Evolutionary conservation across 2,888 invertebrate genomes (phyloP).

Genomic region (Philonicus albiceps): DNA sequence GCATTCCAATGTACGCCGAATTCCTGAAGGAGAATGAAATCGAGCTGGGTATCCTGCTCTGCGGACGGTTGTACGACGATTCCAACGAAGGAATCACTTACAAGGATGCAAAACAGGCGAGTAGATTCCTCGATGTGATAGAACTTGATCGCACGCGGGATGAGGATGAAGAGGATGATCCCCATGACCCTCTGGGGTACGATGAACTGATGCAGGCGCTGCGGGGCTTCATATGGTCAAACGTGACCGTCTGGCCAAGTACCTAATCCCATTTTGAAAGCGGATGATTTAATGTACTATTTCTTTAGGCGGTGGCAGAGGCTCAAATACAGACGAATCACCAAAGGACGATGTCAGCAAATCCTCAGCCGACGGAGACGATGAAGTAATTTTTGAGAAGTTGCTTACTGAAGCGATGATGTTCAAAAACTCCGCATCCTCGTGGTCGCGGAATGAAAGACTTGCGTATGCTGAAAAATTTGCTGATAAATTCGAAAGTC

Average conservation of each 20-base stretch:
- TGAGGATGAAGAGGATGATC: slow-evolving; percentile 50
- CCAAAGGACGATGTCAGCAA: background rate
- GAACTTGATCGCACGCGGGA: slow-evolving; percentile 52
- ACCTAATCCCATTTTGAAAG: background rate
- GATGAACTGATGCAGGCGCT: slow-evolving; percentile 52
- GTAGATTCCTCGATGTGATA: slow-evolving; percentile 52
- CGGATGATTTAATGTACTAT: background rate
- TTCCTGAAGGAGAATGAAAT: slow-evolving; percentile 52
- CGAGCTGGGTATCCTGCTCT: slow-evolving; percentile 53
- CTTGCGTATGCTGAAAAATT: slow-evolving; percentile 52
- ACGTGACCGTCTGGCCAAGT: slow-evolving; percentile 45
- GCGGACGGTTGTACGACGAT: slow-evolving; percentile 52
- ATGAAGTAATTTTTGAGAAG: slow-evolving; percentile 52
- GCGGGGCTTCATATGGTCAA: slow-evolving; percentile 53
- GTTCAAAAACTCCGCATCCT: slow-evolving; percentile 51
- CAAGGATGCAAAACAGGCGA: slow-evolving; percentile 53
- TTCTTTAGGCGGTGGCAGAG: background rate
- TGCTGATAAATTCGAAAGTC: slow-evolving; percentile 52
- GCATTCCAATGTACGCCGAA: slow-evolving; percentile 51
- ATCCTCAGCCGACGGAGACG: background rate
- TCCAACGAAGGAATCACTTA: slow-evolving; percentile 53
- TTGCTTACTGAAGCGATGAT: slow-evolving; percentile 52
- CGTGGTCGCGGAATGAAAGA: slow-evolving; percentile 52
- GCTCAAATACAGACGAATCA: background rate
- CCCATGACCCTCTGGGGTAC: slow-evolving; percentile 52